Evolutionary conservation across 2,113 vertebrate genomes (phyloP).

Genomic region (Oncorhynchus masou): DNA sequence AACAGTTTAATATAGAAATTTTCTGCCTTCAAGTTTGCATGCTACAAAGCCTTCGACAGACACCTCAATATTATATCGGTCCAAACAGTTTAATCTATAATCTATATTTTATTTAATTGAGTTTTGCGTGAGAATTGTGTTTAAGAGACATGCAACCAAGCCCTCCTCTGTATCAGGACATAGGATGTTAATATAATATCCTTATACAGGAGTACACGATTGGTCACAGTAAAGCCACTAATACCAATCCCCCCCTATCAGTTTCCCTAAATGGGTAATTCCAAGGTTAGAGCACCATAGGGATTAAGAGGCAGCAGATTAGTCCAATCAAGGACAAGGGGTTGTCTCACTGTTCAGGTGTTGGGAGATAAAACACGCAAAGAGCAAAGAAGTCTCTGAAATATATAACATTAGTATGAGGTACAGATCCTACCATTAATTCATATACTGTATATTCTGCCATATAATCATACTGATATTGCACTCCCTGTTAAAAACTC

Average conservation of each 20-base stretch:
- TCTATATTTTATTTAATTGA: too few relatives aligned
- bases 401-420: background rate
- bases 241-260: slow-evolving; percentile 8
- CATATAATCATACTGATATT: background rate
- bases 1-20: too few relatives aligned
- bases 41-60: too few relatives aligned
- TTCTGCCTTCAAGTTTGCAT: too few relatives aligned
- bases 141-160: too few relatives aligned
- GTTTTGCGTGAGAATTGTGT: too few relatives aligned
- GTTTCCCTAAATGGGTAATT: background rate
- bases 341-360: background rate
- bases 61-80: too few relatives aligned
- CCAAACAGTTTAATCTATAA: too few relatives aligned
- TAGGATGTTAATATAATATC: background rate
- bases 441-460: background rate
- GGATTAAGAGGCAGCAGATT: background rate
- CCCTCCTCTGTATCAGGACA: background rate
- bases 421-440: background rate
- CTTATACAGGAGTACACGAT: background rate
- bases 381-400: background rate
- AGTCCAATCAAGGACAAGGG: slow-evolving; percentile 1
- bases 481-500: background rate
- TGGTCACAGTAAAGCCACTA: background rate
- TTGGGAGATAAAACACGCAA: background rate
- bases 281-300: background rate